phyloP scores from a whole-genome alignment of 2,888 invertebrate genomes.

The Athetis lepigone region DNA sequence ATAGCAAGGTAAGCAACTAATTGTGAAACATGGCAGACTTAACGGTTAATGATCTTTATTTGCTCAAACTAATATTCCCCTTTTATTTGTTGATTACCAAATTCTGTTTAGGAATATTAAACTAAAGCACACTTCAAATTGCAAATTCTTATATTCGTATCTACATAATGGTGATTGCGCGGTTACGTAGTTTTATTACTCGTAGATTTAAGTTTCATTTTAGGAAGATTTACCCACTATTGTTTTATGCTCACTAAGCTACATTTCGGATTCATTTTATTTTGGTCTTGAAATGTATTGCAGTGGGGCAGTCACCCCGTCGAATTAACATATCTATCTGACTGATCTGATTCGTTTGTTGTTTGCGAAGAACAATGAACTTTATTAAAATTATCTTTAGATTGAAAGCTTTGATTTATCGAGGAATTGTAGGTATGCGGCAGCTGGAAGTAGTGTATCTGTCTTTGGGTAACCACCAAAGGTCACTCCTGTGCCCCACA shows the following conservation, averaged over 20 bases:
- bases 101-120: slow-evolving; percentile 30
- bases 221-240: slow-evolving; percentile 14
- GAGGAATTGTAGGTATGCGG: slow-evolving; percentile 1
- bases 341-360: slow-evolving; percentile 40
- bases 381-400: slow-evolving; percentile 26
- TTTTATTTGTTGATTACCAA: slow-evolving; percentile 33
- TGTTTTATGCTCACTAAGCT: slow-evolving; percentile 15
- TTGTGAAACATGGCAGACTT: slow-evolving; percentile 48
- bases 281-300: slow-evolving; percentile 38
- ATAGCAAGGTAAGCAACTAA: slow-evolving; percentile 53
- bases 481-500: not conserved
- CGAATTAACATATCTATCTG: slow-evolving; percentile 51
- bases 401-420: slow-evolving; percentile 37
- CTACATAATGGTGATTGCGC: not conserved
- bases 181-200: slow-evolving; percentile 8
- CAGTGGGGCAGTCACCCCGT: slow-evolving; percentile 40
- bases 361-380: slow-evolving; percentile 58
- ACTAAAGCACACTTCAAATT: slow-evolving; percentile 34
- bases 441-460: slow-evolving; percentile 28
- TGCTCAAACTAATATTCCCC: slow-evolving; percentile 31
- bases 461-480: slow-evolving; percentile 3
- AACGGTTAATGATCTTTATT: slow-evolving; percentile 41
- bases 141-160: slow-evolving; percentile 18
- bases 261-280: slow-evolving; percentile 11
- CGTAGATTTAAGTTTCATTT: slow-evolving; percentile 13